Conservation (phyloP, 1,140 invertebrate genomes). For the Neodiprion fabricii region DNA sequence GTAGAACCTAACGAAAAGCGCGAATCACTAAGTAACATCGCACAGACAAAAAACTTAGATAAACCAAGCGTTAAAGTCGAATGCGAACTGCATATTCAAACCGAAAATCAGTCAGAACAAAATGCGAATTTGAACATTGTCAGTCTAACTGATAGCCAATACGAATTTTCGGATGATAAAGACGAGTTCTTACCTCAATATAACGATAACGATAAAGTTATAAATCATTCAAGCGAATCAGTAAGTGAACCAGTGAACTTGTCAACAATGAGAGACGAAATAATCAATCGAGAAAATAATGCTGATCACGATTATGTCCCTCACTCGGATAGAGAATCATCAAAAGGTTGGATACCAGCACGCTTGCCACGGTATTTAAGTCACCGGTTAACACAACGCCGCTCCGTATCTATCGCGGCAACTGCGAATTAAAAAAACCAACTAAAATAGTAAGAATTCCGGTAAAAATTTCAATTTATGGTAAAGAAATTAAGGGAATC, state of each 20-base stretch:
- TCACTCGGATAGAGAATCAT: neutral
- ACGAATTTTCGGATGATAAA: constrained; percentile 16
- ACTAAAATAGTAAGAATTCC: constrained; percentile 14
- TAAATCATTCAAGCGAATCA: neutral
- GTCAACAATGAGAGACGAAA: neutral
- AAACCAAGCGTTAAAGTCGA: neutral
- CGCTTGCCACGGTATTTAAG: neutral
- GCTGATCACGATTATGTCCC: neutral
- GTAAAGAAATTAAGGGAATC: constrained; percentile 24
- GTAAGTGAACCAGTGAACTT: neutral
- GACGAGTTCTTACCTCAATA: neutral
- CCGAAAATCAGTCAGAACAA: neutral
- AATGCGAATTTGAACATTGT: constrained; percentile 4
- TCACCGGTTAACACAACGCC: constrained; percentile 18
- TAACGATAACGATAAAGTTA: neutral
- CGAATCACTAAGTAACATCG: constrained; percentile 12
- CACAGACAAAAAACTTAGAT: constrained; percentile 16
- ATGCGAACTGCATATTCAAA: neutral
- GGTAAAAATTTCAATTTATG: constrained; percentile 24
- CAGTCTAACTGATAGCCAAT: neutral
- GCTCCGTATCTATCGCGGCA: neutral
- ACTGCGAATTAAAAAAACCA: constrained; percentile 16
- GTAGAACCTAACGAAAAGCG: neutral
- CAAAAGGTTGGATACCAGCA: constrained; percentile 15
- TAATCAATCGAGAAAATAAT: neutral